Percentiles rank a stretch among this genome's conserved stretches.
phyloP scores from a whole-genome alignment of 2,797 vertebrate genomes.

The Podarcis siculus region DNA sequence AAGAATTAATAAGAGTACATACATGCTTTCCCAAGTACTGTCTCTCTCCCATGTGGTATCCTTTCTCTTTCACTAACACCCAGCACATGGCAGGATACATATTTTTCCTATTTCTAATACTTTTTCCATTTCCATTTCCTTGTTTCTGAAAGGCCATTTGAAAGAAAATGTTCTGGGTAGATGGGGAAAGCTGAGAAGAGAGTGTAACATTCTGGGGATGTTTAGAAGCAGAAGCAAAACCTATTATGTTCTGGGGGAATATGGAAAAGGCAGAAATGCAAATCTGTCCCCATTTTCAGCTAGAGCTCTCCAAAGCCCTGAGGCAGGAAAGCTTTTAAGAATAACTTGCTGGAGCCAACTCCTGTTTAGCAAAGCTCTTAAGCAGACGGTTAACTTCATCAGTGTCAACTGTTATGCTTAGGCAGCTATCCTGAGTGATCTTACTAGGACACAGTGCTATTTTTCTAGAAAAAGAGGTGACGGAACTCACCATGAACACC shows the following conservation, averaged over 20 bases:
- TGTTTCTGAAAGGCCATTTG: not conserved
- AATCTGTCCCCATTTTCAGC: constrained; percentile 8
- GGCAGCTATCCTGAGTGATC: not conserved
- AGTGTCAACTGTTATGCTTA: not conserved
- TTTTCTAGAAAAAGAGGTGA: too few relatives aligned
- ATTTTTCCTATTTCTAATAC: constrained; percentile 30
- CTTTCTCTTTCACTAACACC: constrained; percentile 3
- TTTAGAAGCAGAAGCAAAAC: not conserved
- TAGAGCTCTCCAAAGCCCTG: not conserved
- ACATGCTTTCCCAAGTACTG: not conserved
- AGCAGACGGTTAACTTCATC: not conserved
- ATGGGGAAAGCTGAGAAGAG: not conserved
- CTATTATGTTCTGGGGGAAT: constrained; percentile 8
- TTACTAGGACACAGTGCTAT: not conserved
- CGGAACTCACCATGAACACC: too few relatives aligned
- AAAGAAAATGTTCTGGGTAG: not conserved
- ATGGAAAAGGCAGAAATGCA: not conserved
- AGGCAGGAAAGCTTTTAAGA: constrained; percentile 11
- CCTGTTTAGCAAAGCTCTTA: not conserved
- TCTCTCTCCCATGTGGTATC: not conserved
- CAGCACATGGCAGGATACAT: not conserved
- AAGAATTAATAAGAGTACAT: not conserved
- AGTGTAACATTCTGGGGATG: not conserved
- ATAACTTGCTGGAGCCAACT: not conserved
- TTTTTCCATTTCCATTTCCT: not conserved